phyloP scores from a whole-genome alignment of 92 coral and sea anemone genomes.

The Scolanthus callimorphus region DNA sequence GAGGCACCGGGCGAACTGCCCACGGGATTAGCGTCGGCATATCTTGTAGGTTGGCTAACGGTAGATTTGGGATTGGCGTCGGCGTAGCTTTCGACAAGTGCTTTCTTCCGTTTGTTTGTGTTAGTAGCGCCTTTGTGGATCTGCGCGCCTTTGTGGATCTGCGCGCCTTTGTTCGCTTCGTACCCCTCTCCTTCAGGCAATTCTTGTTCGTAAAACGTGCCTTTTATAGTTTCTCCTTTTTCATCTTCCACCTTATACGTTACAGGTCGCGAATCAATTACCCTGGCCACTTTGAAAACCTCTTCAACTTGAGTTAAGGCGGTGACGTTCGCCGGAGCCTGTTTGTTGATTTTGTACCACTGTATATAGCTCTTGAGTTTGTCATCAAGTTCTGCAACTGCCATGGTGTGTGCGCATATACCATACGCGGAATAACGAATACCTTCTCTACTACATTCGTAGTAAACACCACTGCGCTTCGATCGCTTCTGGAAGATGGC shows the following conservation, averaged over 20 bases:
- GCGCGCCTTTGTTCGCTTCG: slow-evolving; percentile 21
- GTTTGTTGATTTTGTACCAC: slow-evolving; percentile 11
- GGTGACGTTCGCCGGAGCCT: slow-evolving; percentile 9
- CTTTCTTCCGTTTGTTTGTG: slow-evolving; percentile 13
- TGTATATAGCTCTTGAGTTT: slow-evolving; percentile 5
- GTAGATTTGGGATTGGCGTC: neutral
- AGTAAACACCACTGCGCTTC: slow-evolving; percentile 2
- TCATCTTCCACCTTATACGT: too few relatives aligned
- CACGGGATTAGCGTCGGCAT: too few relatives aligned
- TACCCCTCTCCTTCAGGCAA: too few relatives aligned
- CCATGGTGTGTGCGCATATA: slow-evolving; percentile 33
- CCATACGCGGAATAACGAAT: slow-evolving; percentile 11
- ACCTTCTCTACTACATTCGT: slow-evolving; percentile 13
- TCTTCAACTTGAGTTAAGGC: slow-evolving; percentile 26
- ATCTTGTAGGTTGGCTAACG: too few relatives aligned
- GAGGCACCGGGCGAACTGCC: too few relatives aligned
- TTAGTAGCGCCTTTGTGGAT: slow-evolving; percentile 19
- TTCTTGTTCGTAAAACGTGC: too few relatives aligned
- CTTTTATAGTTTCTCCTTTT: too few relatives aligned
- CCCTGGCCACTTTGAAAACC: too few relatives aligned
- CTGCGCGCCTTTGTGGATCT: slow-evolving; percentile 27
- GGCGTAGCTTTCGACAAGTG: slow-evolving; percentile 15
- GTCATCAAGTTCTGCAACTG: slow-evolving; percentile 33
- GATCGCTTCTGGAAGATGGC: neutral
- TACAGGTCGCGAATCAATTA: too few relatives aligned